Base-by-base conservation (phyloP, 2,113 vertebrate species). In the Arizona elegans region DNA sequence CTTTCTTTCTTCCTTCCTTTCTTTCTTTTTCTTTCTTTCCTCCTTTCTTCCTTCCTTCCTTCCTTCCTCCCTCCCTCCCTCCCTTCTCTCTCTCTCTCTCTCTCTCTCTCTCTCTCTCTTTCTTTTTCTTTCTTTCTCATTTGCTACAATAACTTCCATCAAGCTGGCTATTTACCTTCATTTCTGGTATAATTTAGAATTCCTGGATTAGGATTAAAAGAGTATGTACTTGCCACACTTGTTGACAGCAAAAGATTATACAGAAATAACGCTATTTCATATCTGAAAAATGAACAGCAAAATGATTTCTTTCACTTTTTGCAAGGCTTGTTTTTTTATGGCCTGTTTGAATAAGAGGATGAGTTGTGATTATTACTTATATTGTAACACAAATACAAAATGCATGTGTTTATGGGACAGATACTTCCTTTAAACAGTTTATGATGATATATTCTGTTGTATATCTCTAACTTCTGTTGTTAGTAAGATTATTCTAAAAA, bases 141-240 rank as follows among this genome's bases (percentile, higher is more conserved):
- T 92, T 92, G 86, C 4, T 88, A 38, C 13, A n/a, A 7, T 86
- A 94, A 54, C 90, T 58, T 2, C 3, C 0, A 0, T 89, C 1
- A 33, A 92, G 92, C 93, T 96, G 7, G 59, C 89, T 86, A 43
- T 75, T 81, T 62, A 50, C 59, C 29, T 90, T 91, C 50, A 47
- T 93, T 19, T 59, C 65, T 95, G 92, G 33, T 58, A 86, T 11
- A 5, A 54, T 92, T 86, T n/a, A 58, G 75, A 91, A 21, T 90
- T 58, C 10, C 33, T 93, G 43, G 87, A 21, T 65, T 85, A 33
- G 86, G 59, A 58, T 91, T 53, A 91, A 33, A 94, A 92, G 90
- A 93, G 54, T 29, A 65, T 50, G 65, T 87, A 93, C 23, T 43
- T 96, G 38, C n/a, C 70, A 5, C 91, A 85, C 26, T 87, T 94